Conservation (phyloP, 2,113 vertebrate species). For the Nannobrachium achirus region DNA sequence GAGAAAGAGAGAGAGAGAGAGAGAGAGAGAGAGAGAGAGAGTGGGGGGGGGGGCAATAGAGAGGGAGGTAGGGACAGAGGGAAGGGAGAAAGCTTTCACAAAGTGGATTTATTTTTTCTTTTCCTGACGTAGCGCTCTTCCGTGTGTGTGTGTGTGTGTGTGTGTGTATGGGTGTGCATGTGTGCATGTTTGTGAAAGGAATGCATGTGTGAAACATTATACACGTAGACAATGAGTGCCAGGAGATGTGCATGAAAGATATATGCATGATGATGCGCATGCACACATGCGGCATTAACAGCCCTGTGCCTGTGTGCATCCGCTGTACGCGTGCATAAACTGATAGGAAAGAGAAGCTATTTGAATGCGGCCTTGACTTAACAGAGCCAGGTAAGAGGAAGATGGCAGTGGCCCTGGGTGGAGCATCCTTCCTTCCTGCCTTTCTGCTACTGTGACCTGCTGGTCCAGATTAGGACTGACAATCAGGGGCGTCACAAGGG, state of each 20-base stretch:
- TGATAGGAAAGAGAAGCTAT: too few species aligned
- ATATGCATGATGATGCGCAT: too few species aligned
- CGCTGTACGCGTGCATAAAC: background rate
- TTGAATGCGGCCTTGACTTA: slow-evolving; percentile 45
- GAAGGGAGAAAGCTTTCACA: slow-evolving; percentile 16
- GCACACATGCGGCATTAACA: too few species aligned
- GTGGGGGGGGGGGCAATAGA: slow-evolving; percentile 13
- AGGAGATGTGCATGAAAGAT: too few species aligned
- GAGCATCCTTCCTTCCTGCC: slow-evolving; percentile 56
- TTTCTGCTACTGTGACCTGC: slow-evolving; percentile 41
- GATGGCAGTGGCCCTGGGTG: slow-evolving; percentile 35
- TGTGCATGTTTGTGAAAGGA: background rate
- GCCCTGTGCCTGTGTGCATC: background rate
- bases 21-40: slow-evolving; percentile 34
- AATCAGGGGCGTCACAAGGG: too few species aligned
- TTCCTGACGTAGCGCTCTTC: background rate
- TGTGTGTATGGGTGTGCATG: slow-evolving; percentile 16
- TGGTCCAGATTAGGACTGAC: too few species aligned
- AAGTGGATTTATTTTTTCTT: slow-evolving; percentile 38
- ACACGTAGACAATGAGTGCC: too few species aligned
- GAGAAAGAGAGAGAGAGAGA: background rate
- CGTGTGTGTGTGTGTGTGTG: slow-evolving; percentile 6
- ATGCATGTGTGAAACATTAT: background rate
- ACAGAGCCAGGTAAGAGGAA: slow-evolving; percentile 40
- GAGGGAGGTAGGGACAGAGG: slow-evolving; percentile 12